Base-by-base conservation (phyloP, 1,140 invertebrate species). In the Drosophila tsacasi region DNA sequence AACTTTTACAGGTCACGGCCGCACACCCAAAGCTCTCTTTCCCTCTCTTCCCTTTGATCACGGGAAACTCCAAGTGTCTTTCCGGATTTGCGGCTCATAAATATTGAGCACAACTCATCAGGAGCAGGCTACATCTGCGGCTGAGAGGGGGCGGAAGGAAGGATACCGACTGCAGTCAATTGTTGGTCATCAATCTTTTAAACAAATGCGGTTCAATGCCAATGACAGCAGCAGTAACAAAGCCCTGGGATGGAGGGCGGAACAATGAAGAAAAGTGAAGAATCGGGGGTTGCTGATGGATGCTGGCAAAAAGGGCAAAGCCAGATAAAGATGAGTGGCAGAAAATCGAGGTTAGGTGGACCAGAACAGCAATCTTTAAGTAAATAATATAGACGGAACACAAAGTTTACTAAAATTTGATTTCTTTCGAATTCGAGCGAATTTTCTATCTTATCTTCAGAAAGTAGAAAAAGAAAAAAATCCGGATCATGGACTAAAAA, bases 191-290 rank as follows among this genome's bases (percentile, higher is more conserved):
- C 87, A 89, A 89, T 89, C 84, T 81, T 89, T 44, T 68, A 76
- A 81, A 76, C 83, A 87, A 87, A 84, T 90, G 77, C 85, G 85
- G 74, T 90, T 89, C 85, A 90, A 78, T 89, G 84, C 77, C 76
- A 85, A 40, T 90, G 84, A 89, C 85, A 89, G 60, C 59, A 42
- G 54, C 19, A 55, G 52, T 37, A 66, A 21, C 30, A 62, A 58
- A 50, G 12, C 47, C 55, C 9, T 19, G 49, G 61, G 42, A 62
- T 63, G 54, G 46, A 60, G 68, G 37, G 30, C 25, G n/a, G 37
- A 42, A 57, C 40, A 32, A 49, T 46, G 44, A 39, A 44, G 54
- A 65, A 61, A 66, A 42, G 25, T 37, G 46, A 39, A 40, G 54
- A 65, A 62, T 54, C 37, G 32, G 49, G 55, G 64, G 30, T 12